Percentiles rank a stretch among this genome's conserved stretches.
Evolutionary conservation across 2,888 invertebrate genomes (phyloP).

Genomic region (Temnothorax unifasciatus): DNA sequence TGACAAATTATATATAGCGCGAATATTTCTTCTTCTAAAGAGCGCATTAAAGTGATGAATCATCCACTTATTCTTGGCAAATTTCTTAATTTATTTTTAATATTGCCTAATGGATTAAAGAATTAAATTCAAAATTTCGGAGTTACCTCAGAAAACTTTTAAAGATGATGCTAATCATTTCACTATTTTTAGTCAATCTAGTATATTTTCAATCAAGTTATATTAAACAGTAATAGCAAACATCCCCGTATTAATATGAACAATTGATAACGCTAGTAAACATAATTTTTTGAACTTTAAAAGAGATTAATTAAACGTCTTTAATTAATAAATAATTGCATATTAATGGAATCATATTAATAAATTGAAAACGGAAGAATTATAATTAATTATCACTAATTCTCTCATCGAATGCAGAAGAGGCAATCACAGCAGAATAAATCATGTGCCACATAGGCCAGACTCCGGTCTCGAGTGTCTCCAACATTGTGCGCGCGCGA

Average conservation of each 20-base stretch:
- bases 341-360: background rate
- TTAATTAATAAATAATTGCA: conserved; percentile 5
- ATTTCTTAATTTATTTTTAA: background rate
- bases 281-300: background rate
- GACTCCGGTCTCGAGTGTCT: conserved; percentile 8
- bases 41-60: background rate
- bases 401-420: background rate
- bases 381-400: background rate
- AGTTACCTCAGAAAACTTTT: background rate
- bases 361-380: background rate
- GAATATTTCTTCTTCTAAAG: background rate
- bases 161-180: background rate
- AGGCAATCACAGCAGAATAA: conserved; percentile 6
- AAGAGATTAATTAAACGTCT: background rate
- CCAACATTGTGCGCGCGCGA: conserved; percentile 22
- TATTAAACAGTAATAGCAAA: background rate
- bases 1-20: background rate
- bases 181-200: background rate
- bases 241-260: background rate
- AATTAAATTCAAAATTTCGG: background rate
- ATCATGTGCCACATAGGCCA: conserved; percentile 21
- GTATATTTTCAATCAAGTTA: background rate
- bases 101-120: background rate
- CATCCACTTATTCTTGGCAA: background rate
- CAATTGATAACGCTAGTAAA: background rate